Evolutionary conservation across 2,888 invertebrate genomes (phyloP), one percentile per base, ranked within the genome.

Genomic region (Axea sp.): DNA sequence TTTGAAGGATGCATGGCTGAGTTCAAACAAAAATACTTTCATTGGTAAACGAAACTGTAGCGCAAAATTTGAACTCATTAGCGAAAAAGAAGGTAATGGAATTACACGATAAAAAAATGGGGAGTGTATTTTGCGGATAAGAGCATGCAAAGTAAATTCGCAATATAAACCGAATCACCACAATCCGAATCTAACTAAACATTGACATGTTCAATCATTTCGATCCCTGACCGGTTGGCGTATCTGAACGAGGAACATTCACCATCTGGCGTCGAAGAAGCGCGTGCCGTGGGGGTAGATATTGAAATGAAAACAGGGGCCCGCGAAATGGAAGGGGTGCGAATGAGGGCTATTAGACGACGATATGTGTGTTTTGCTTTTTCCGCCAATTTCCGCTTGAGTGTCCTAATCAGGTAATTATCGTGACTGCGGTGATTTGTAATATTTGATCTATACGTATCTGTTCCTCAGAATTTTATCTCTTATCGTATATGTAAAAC

Each of bases 261-360:
- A 82, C 86, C 86, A 86, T 85, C 84, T 86, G 86, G 83, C 82
- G 47, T 24, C 47, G 75, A 77, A 75, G 80, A 74, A 72, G 62
- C 77, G 73, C 49, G 75, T 45, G 75, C 71, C 76, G 55, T 78
- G 81, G 84, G 87, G 86, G 81, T 83, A 80, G 83, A 86, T 85
- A 86, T 87, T 86, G 86, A 86, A 87, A 87, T 85, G 84, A 87
- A 87, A 87, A 87, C 86, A 87, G 84, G 75, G 78, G 76, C 76
- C 78, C 69, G 73, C 76, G 60, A 59, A 37, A 76, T 53, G 79
- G 77, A 81, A 83, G 80, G 85, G 83, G 83, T 84, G 84, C 83
- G 86, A 87, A 87, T 87, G 87, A 86, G 85, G 86, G 83, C 84
- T 86, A 87, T 87, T 87, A 87, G 87, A 84, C 82, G 81, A 84